Percentiles rank a stretch among this genome's conserved stretches.
phyloP scores from a whole-genome alignment of 2,888 invertebrate species.

The Craniophora ligustri region DNA sequence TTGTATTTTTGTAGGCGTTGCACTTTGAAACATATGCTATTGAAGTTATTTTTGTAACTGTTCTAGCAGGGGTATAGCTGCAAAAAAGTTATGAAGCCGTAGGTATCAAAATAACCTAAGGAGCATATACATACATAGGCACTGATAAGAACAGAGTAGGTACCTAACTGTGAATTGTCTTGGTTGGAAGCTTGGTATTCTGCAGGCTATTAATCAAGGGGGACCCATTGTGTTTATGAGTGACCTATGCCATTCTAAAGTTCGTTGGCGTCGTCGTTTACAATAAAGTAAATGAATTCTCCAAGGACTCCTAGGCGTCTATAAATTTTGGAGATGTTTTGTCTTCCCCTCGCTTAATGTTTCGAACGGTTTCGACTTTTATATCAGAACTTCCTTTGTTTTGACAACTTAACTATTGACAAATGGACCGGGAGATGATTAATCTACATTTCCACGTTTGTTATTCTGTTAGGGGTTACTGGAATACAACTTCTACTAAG shows the following conservation, averaged over 20 bases:
- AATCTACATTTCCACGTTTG: slow-evolving; percentile 7
- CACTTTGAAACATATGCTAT: no score
- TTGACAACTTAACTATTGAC: slow-evolving; percentile 21
- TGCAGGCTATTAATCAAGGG: slow-evolving; percentile 35
- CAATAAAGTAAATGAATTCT: slow-evolving; percentile 34
- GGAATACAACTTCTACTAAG: background rate
- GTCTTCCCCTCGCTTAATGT: slow-evolving; percentile 16
- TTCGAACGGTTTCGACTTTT: slow-evolving; percentile 27
- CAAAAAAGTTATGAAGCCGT: no score
- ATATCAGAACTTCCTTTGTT: slow-evolving; percentile 23
- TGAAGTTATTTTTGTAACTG: no score
- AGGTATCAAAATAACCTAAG: no score
- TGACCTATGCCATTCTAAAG: slow-evolving; percentile 37
- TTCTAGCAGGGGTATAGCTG: no score
- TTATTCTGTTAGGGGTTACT: background rate
- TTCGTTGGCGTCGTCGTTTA: slow-evolving; percentile 20
- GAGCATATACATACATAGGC: no score
- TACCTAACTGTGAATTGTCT: background rate
- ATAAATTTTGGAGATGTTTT: slow-evolving; percentile 34
- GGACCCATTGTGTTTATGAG: slow-evolving; percentile 32
- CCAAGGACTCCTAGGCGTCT: slow-evolving; percentile 23
- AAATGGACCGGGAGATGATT: slow-evolving; percentile 12
- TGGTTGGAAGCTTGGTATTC: slow-evolving; percentile 23
- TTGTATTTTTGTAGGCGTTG: no score
- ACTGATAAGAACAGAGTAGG: background rate